Percentiles rank a stretch among this genome's conserved stretches.
phyloP scores from a whole-genome alignment of 2,113 vertebrate genomes.

The Tympanuchus pallidicinctus region DNA sequence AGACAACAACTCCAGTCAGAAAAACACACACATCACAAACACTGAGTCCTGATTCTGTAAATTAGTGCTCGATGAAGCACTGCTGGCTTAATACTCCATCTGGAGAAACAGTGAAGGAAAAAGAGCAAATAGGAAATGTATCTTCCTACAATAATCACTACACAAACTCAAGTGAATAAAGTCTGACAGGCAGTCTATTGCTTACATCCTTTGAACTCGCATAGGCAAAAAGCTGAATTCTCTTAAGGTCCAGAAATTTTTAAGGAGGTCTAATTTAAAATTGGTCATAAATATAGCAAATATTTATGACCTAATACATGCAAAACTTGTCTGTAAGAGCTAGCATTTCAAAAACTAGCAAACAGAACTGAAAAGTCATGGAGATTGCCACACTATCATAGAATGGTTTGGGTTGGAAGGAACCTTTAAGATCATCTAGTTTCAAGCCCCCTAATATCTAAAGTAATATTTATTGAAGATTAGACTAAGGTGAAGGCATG shows the following conservation, averaged over 20 bases:
- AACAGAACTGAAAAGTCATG: neutral
- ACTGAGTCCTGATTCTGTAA: neutral
- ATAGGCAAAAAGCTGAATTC: neutral
- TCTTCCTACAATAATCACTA: neutral
- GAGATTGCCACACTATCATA: neutral
- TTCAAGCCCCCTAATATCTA: neutral
- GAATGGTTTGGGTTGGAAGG: too few species aligned
- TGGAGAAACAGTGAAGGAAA: neutral
- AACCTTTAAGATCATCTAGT: too few species aligned
- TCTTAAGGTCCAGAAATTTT: neutral
- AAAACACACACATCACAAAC: neutral
- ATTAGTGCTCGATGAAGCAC: neutral
- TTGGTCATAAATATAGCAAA: neutral
- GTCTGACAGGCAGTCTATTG: neutral
- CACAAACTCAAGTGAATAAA: neutral
- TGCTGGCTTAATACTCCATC: neutral
- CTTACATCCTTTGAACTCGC: neutral
- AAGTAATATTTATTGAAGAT: conserved; percentile 6
- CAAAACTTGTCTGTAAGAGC: neutral
- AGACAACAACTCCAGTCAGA: neutral
- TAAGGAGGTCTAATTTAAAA: neutral
- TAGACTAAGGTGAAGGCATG: neutral
- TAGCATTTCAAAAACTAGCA: neutral
- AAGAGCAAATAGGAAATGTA: neutral
- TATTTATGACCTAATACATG: neutral